A percentile compares a stretch with the other conserved stretches of the same genome.
phyloP scores from a whole-genome alignment of 2,888 invertebrate species.

The Ophion obscuratus region DNA sequence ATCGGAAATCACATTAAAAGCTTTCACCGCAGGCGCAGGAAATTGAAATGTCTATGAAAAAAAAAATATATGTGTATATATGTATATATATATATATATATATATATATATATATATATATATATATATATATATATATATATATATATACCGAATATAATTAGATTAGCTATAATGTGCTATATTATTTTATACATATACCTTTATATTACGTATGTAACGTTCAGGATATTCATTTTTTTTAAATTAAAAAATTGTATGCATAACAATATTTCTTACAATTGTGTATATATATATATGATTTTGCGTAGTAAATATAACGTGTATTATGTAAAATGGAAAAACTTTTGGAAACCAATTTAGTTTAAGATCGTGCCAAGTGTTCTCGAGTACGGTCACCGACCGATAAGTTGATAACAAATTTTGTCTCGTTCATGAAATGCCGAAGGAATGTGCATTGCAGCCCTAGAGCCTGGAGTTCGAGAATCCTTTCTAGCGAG shows the following conservation, averaged over 20 bases:
- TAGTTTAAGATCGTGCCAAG: conserved; percentile 2
- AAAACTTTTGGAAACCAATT: background rate
- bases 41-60: conserved; percentile 30
- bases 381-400: background rate
- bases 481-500: too few species aligned
- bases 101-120: too few species aligned
- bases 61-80: background rate
- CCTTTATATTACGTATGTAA: background rate
- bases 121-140: too few species aligned
- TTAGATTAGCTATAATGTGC: too few species aligned
- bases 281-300: too few species aligned
- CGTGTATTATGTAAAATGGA: background rate
- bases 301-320: too few species aligned
- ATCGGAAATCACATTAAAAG: conserved; percentile 57
- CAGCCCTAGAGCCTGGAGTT: too few species aligned
- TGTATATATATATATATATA: conserved; percentile 8
- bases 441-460: too few species aligned
- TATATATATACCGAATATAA: too few species aligned
- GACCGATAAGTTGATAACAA: background rate
- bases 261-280: too few species aligned
- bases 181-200: background rate
- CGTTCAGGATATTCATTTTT: background rate
- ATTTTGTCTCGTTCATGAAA: background rate
- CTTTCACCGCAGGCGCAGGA: conserved; percentile 17
- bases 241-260: background rate